Percentiles rank a stretch among this genome's conserved stretches.
These are phyloP conservation scores for Coregonus sp. DNA, from an alignment of 2,797 vertebrate genomes.

Conservation along the genomic window DNA sequence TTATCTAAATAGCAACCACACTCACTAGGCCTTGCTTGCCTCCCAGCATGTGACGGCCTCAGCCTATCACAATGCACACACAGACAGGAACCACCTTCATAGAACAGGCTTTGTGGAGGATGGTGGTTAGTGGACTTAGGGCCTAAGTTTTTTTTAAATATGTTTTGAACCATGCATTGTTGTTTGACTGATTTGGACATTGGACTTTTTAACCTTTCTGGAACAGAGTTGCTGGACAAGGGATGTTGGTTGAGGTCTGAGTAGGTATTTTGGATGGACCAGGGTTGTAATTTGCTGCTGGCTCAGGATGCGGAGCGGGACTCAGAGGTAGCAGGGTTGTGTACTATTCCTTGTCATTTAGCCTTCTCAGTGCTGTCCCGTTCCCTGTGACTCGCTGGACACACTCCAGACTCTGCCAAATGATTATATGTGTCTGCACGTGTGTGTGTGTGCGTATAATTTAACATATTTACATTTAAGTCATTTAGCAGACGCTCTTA, in stretches of 20 bases:
- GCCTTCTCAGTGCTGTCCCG: conserved; percentile 68
- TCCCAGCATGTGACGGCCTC: conserved; percentile 31
- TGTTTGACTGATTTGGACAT: conserved; percentile 1
- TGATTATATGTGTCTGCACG: conserved; percentile 17
- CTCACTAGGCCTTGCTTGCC: conserved; percentile 32
- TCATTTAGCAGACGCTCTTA: too few relatives aligned
- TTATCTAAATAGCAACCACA: conserved; percentile 66
- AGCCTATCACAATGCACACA: conserved; percentile 23
- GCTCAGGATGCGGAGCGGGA: conserved; percentile 52
- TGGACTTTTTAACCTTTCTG: conserved; percentile 18
- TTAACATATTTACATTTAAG: neutral
- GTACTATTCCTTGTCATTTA: conserved; percentile 72
- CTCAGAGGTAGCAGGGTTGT: conserved; percentile 9
- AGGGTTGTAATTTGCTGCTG: conserved; percentile 63
- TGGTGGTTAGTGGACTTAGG: neutral
- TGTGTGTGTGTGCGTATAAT: neutral
- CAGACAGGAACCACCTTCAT: conserved; percentile 1
- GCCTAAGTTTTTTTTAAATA: neutral
- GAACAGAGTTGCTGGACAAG: conserved; percentile 16
- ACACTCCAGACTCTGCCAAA: conserved; percentile 34
- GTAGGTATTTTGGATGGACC: conserved; percentile 38
- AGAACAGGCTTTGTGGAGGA: neutral
- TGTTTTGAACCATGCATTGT: neutral
- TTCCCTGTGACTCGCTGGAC: conserved; percentile 54
- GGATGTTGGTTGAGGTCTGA: conserved; percentile 36